These are phyloP conservation scores for Cremastobaeus sp. DNA, from an alignment of 2,888 invertebrate species.

Conservation along the genomic window DNA sequence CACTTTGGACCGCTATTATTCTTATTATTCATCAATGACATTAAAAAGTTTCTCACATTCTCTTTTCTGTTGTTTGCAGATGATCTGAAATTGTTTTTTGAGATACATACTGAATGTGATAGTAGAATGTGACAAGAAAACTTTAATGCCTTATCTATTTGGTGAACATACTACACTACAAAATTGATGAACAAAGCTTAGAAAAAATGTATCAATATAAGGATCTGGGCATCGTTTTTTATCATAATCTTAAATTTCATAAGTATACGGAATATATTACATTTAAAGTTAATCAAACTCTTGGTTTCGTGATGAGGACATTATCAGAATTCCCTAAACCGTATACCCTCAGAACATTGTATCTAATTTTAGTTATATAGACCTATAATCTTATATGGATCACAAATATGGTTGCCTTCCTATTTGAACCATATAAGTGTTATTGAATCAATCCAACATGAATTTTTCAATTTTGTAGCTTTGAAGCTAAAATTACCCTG, in stretches of 20 bases:
- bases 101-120: not conserved
- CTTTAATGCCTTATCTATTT: not conserved
- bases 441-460: no score
- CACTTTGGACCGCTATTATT: constrained; percentile 1
- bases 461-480: no score
- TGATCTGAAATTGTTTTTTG: not conserved
- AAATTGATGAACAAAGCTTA: not conserved
- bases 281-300: not conserved
- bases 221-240: not conserved
- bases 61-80: not conserved
- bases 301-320: not conserved
- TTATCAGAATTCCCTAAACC: not conserved
- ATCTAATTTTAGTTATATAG: not conserved
- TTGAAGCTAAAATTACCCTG: no score
- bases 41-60: not conserved
- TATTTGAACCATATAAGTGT: not conserved
- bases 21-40: not conserved
- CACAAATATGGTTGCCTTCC: not conserved
- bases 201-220: not conserved
- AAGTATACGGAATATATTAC: not conserved
- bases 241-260: not conserved
- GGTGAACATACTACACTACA: not conserved
- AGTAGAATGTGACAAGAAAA: not conserved
- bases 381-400: constrained; percentile 3
- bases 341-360: not conserved